Base-by-base conservation (phyloP, 2,113 vertebrate genomes). In the Polypterus senegalus region DNA sequence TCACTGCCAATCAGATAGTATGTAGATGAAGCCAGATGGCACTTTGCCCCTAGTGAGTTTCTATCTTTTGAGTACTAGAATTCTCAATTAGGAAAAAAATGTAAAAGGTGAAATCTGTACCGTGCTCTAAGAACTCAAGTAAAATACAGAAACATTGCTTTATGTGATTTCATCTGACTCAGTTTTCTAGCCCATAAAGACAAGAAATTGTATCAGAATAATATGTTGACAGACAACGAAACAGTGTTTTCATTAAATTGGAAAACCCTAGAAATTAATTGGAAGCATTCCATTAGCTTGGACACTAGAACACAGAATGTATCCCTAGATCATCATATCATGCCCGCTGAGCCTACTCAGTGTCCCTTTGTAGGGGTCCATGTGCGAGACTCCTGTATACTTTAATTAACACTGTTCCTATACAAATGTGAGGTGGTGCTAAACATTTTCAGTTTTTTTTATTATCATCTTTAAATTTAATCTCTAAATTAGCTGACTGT, bases 1-100 rank as follows among this genome's bases (percentile, higher is more conserved):
- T 27, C 68, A 65, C 65, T 64, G 68, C 65, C 60, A 57, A 54
- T 61, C 60, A 67, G 54, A 49, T 60, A 65, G 68, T 73, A 80
- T 77, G 69, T 66, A 77, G 72, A 82, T 73, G 72, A 75, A 71
- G 66, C 70, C 66, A 65, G 71, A 71, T 70, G 68, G 74, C 74
- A 66, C 68, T 51, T 59, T 61, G 70, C 66, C 63, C 63, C 70
- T 64, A 58, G 63, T 65, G 58, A 58, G 57, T 59, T 62, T 63
- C 65, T 67, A 71, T 73, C 75, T 70, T 69, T 61, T 70, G 70
- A 72, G 63, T 64, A 71, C 65, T 48, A 9, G 72, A 66, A 65
- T 73, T 57, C 61, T 67, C 65, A 68, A 73, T 71, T 65, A 74
- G 67, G 63, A 48, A 5, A 63, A 63, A 63, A 57, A 4, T 3